Evolutionary conservation across 2,113 vertebrate genomes (phyloP).

Genomic region (Chlorocebus sabaeus): DNA sequence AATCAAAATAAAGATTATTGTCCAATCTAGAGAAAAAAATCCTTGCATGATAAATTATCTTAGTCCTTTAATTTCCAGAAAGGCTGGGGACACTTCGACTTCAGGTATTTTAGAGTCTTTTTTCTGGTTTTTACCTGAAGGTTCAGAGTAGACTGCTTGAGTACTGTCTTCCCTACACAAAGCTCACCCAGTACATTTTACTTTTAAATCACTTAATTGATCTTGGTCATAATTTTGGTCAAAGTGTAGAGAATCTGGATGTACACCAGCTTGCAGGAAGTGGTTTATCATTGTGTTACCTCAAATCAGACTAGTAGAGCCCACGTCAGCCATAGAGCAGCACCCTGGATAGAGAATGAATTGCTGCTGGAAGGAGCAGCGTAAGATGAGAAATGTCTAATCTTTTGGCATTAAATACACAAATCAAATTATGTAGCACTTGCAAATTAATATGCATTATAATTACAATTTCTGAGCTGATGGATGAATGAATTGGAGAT

Average conservation of each 20-base stretch:
- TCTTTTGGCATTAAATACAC: not conserved
- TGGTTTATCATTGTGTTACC: accelerated
- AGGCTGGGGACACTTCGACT: not conserved
- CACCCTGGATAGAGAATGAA: accelerated
- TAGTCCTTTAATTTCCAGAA: not conserved
- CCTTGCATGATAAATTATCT: not conserved
- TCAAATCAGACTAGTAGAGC: not conserved
- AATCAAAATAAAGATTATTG: not conserved
- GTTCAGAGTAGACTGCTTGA: not conserved
- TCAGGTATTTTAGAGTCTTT: not conserved
- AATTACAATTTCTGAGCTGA: not conserved
- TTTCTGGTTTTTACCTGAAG: not conserved
- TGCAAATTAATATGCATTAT: accelerated
- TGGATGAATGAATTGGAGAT: not conserved
- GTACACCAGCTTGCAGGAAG: not conserved
- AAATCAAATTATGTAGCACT: not conserved
- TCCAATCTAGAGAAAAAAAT: not conserved
- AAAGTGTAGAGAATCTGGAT: not conserved
- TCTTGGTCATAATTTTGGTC: not conserved
- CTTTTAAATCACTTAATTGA: not conserved
- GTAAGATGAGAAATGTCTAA: not conserved
- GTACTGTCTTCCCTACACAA: no score
- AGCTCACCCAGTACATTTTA: not conserved
- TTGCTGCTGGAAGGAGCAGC: accelerated
- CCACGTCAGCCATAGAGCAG: accelerated